Base-by-base conservation (phyloP, 1,140 invertebrate species). In the Zaprionus davidi region DNA sequence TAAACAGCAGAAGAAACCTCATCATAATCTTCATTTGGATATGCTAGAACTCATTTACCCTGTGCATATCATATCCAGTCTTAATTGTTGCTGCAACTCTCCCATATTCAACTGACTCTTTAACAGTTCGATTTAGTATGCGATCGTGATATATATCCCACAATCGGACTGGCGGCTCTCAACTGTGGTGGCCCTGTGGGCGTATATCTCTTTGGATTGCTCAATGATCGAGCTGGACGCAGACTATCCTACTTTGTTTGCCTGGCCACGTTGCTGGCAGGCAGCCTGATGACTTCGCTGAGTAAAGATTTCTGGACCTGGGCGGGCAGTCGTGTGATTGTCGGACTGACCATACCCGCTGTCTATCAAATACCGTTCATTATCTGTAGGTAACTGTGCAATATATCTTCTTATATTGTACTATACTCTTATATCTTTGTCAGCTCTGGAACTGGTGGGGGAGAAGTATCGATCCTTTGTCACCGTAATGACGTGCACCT, bases 311-410 rank as follows among this genome's bases (percentile, higher is more conserved):
- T 97, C 91, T 97, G 96, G 95, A 95, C 94, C 51, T 98, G 97
- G 96, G 95, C 96, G 1, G 93, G 94, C 2, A 96, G 96, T 78
- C 94, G 97, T 78, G 94, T 96, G 13, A 94, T 98, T 58, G 97
- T 98, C 5, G 97, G 97, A 17, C 92, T 98, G 1, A 97, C 97
- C 1, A 97, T 98, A 80, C 97, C 97, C 11, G 97, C 97, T 5
- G 96, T 98, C n/a, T 98, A 98, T 93, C 97, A 98, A 94, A 98
- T 98, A 92, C 97, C 97, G 5, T 98, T 98, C 87, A 98, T 98
- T 70, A 98, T 98, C 86, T 97, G 97, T 98, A 94, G 96, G 88
- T 87, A 22, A 0, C 5, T 55, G 11, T 0, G 4, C 5, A 26
- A 12, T 11, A 34, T n/a, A 24, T 24, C 12, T 24, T 4, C 5